phyloP scores from a whole-genome alignment of 2,888 invertebrate genomes.

The Diarsia mendica region DNA sequence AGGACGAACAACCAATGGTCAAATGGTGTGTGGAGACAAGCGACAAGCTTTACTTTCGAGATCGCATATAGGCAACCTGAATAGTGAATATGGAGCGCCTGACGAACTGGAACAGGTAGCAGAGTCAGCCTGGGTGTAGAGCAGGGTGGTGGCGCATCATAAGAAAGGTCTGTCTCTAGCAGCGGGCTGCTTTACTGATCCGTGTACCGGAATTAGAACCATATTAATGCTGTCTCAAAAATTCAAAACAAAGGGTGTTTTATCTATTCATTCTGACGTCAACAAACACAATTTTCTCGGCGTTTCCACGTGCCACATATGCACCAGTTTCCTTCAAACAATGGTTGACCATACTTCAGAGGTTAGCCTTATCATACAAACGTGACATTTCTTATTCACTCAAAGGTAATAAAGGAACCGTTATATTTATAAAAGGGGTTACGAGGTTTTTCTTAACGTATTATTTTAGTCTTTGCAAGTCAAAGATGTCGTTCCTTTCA shows the following conservation, averaged over 20 bases:
- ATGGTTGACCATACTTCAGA: slow-evolving; percentile 30
- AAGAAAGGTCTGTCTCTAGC: too few relatives aligned
- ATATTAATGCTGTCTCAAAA: background rate
- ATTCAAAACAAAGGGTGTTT: background rate
- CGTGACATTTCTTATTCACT: slow-evolving; percentile 75
- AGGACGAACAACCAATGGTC: too few relatives aligned
- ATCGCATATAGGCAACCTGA: too few relatives aligned
- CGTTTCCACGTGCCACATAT: background rate
- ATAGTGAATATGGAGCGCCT: too few relatives aligned
- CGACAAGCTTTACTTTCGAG: too few relatives aligned
- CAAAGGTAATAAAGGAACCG: slow-evolving; percentile 59
- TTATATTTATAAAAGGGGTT: slow-evolving; percentile 67
- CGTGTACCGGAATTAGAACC: too few relatives aligned
- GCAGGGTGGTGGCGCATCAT: too few relatives aligned
- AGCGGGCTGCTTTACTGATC: too few relatives aligned
- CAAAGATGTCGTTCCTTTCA: slow-evolving; percentile 70
- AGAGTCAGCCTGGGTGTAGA: too few relatives aligned
- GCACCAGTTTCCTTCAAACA: slow-evolving; percentile 29
- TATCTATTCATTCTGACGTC: background rate
- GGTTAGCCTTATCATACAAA: slow-evolving; percentile 70
- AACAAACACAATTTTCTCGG: background rate
- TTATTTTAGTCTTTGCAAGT: slow-evolving; percentile 47
- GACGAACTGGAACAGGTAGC: too few relatives aligned
- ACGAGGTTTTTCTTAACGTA: slow-evolving; percentile 31
- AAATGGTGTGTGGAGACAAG: too few relatives aligned